Percentiles rank a stretch among this genome's conserved stretches.
Conservation (phyloP, 2,113 vertebrate genomes). For the Paedocypris sp. region DNA sequence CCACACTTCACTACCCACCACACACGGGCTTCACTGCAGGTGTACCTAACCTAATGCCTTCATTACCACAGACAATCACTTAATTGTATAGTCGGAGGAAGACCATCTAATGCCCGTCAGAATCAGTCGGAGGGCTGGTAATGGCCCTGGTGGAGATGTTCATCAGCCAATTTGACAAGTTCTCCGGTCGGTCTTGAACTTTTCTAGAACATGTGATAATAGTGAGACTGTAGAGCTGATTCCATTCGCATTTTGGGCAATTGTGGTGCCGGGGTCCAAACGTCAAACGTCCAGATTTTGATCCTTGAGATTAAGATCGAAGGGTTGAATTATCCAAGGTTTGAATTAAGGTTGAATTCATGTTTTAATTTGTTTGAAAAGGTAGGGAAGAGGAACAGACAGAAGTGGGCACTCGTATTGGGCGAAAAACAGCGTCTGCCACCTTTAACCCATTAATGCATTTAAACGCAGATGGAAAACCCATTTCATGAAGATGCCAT, state of each 20-base stretch:
- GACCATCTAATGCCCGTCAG: constrained; percentile 34
- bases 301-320: no score
- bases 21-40: constrained; percentile 24
- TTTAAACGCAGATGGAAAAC: background rate
- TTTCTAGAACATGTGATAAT: constrained; percentile 1
- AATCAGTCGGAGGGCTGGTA: constrained; percentile 27
- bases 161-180: constrained; percentile 18
- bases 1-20: constrained; percentile 30
- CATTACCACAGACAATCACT: constrained; percentile 38
- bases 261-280: no score
- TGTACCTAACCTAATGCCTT: constrained; percentile 37
- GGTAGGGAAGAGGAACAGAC: no score
- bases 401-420: no score
- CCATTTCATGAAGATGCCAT: background rate
- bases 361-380: no score
- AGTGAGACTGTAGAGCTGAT: no score
- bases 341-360: no score
- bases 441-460: background rate
- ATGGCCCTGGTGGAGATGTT: constrained; percentile 7
- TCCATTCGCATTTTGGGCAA: no score
- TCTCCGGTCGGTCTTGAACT: background rate
- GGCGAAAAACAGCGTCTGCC: no score
- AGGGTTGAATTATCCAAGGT: no score
- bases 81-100: constrained; percentile 33
- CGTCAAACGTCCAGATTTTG: no score